Percentiles rank a stretch among this genome's conserved stretches.
Evolutionary conservation across 1,140 invertebrate species (phyloP).

Genomic region (Zelostemma sp.): DNA sequence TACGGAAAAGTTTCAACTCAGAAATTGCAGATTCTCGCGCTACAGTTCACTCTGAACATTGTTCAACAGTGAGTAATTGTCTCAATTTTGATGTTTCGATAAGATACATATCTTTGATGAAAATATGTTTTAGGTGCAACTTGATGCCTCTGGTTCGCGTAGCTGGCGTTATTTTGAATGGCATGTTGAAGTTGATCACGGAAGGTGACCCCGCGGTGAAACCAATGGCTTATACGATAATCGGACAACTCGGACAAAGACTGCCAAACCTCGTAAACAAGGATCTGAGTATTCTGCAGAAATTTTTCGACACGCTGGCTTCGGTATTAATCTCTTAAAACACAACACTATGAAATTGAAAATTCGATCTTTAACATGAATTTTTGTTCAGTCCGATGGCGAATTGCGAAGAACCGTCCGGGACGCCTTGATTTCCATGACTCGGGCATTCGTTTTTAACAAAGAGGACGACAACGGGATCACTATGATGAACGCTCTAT

Average conservation of each 20-base stretch:
- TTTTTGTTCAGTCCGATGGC: constrained; percentile 65
- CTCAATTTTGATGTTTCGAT: not conserved
- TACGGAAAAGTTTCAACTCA: constrained; percentile 85
- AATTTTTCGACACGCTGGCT: constrained; percentile 77
- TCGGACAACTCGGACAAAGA: constrained; percentile 79
- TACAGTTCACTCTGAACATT: constrained; percentile 87
- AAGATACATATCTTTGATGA: constrained; percentile 5
- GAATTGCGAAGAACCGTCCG: constrained; percentile 72
- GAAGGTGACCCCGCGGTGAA: constrained; percentile 73
- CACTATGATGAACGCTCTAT: constrained; percentile 71
- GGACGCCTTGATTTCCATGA: constrained; percentile 74
- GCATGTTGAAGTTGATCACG: constrained; percentile 64
- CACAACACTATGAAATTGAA: not conserved
- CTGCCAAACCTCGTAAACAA: constrained; percentile 79
- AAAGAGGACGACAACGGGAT: constrained; percentile 60
- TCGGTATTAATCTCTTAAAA: constrained; percentile 60
- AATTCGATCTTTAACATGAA: constrained; percentile 17
- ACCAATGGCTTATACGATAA: constrained; percentile 81
- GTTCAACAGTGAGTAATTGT: constrained; percentile 73
- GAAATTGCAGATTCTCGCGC: constrained; percentile 83
- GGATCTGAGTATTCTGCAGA: constrained; percentile 75
- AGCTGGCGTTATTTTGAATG: constrained; percentile 63
- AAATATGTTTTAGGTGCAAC: constrained; percentile 53
- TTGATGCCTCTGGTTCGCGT: constrained; percentile 59
- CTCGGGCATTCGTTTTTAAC: constrained; percentile 68